A percentile compares a stretch with the other conserved stretches of the same genome.
Evolutionary conservation across 1,140 invertebrate genomes (phyloP).

Genomic region (Babylonia areolata): DNA sequence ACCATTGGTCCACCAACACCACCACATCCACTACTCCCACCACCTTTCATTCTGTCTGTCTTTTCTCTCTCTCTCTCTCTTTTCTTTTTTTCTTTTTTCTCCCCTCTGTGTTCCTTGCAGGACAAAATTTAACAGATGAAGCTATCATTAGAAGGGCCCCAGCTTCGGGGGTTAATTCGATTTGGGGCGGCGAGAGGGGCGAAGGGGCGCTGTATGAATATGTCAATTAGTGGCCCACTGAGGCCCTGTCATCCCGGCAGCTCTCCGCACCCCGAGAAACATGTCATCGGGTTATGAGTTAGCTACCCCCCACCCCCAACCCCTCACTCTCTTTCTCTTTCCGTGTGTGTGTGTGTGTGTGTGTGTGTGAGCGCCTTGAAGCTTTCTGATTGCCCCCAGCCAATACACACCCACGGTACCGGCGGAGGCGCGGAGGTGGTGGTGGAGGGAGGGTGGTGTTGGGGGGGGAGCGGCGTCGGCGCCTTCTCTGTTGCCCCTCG

Average conservation of each 20-base stretch:
- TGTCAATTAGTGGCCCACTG: conserved; percentile 39
- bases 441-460: too few species aligned
- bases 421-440: too few species aligned
- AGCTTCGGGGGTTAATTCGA: conserved; percentile 41
- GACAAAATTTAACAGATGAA: conserved; percentile 45
- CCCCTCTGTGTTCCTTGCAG: not conserved
- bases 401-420: too few species aligned
- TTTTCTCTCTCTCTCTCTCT: not conserved
- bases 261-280: not conserved
- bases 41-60: not conserved
- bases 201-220: conserved; percentile 40
- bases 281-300: conserved; percentile 43
- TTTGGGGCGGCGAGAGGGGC: conserved; percentile 31
- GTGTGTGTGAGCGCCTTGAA: too few species aligned
- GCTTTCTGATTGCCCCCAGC: too few species aligned
- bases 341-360: too few species aligned
- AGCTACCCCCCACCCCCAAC: too few species aligned
- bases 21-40: not conserved
- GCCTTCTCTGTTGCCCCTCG: too few species aligned
- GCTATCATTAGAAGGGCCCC: conserved; percentile 45
- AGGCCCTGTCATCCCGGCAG: not conserved
- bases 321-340: too few species aligned
- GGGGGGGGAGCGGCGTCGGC: too few species aligned
- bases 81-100: not conserved
- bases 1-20: not conserved